Evolutionary conservation across 1,140 invertebrate genomes (phyloP), one percentile per base, ranked within the genome.

Genomic region (Polyergus mexicanus): DNA sequence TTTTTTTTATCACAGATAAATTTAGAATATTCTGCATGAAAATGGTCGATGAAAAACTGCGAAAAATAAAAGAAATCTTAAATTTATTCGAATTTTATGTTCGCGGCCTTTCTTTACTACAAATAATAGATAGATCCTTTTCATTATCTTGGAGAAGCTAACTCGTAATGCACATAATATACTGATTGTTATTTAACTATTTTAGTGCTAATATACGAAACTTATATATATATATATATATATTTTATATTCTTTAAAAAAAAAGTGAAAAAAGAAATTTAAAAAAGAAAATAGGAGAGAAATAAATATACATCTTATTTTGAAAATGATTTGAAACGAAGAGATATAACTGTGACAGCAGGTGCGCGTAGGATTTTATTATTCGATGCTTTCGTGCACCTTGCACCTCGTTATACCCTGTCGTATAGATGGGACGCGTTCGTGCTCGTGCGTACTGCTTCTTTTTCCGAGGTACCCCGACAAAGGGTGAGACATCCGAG

Each of bases 401-500:
- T 84, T 65, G 3, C 81, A 65, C 32, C 58, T 74, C 38, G 10
- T 44, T 2, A 44, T 41, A 77, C 62, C 62, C 78, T 60, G 56
- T 56, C 62, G 38, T 38, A 51, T 35, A 13, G 28, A 10, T 32
- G 16, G 16, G 16, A 65, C n/a, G 25, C 41, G 16, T 35, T 41
- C 54, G 38, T 62, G 25, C 3, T 16, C 22, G 62, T 47, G 32
- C 41, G 51, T 58, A 6, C 22, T 41, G 32, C 8, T 81, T 77
- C 65, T 74, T 71, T 88, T 90, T 60, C 80, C 35, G 51, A 41
- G 28, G 47, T 60, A 32, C 69, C 69, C 62, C 47, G 62, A 90
- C 89, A 76, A 85, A 84, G 87, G 86, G 60, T 56, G 44, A 68
- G 56, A 44, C 76, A 65, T 84, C 44, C 81, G 81, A 89, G 77